Conservation (phyloP, 2,113 vertebrate species). For the Malurus elegans region DNA sequence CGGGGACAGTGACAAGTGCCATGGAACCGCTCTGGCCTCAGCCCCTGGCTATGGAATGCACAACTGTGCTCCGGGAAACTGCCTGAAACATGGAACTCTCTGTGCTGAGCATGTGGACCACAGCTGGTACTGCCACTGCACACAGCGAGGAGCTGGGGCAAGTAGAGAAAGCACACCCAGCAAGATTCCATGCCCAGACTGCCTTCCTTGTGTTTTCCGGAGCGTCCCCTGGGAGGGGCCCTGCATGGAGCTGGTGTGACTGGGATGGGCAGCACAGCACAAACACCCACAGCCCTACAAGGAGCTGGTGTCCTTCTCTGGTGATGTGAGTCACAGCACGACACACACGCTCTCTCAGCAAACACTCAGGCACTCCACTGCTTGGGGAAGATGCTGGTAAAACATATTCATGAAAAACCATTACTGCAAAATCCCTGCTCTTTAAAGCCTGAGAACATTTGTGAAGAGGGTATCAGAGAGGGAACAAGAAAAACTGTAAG, state of each 20-base stretch:
- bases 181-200: neutral
- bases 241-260: neutral
- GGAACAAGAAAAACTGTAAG: neutral
- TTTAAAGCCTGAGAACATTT: neutral
- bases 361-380: neutral
- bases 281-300: neutral
- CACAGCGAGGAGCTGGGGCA: neutral
- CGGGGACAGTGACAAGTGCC: rapidly evolving
- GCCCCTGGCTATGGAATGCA: neutral
- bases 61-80: neutral
- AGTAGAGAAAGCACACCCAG: neutral
- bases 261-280: neutral
- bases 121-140: neutral
- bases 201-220: neutral
- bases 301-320: neutral
- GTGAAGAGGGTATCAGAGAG: neutral
- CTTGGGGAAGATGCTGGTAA: neutral
- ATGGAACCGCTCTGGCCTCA: neutral
- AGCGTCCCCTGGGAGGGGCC: neutral
- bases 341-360: neutral
- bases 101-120: no score
- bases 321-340: neutral
- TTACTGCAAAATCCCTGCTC: neutral
- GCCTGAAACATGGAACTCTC: neutral
- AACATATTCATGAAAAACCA: neutral